Evolutionary conservation across 2,113 vertebrate genomes (phyloP).

Genomic region (Pteronura brasiliensis): DNA sequence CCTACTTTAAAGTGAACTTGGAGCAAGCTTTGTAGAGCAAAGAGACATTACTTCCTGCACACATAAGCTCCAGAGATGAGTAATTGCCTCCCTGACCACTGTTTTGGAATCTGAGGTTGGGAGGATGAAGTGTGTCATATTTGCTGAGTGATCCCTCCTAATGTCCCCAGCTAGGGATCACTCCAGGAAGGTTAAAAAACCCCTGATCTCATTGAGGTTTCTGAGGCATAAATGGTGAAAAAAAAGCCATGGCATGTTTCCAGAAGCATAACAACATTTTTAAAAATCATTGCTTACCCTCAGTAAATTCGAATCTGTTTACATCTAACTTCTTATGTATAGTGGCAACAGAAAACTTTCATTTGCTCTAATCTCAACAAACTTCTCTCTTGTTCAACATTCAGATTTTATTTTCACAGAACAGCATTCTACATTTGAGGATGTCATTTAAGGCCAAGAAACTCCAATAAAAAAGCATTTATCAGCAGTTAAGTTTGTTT

Average conservation of each 20-base stretch:
- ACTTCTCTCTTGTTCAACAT: conserved; percentile 66
- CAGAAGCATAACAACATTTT: conserved; percentile 72
- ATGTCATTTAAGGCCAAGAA: conserved; percentile 79
- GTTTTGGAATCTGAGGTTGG: neutral
- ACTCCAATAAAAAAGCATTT: conserved; percentile 78
- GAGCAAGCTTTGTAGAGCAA: neutral
- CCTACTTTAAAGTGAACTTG: neutral
- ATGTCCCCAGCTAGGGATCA: neutral
- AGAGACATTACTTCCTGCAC: neutral
- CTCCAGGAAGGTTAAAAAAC: neutral
- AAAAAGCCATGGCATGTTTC: conserved; percentile 67
- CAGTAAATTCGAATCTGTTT: conserved; percentile 73
- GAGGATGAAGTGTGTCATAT: neutral
- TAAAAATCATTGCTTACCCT: conserved; percentile 76
- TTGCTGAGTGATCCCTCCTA: neutral
- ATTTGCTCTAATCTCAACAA: conserved; percentile 63
- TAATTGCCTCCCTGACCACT: neutral
- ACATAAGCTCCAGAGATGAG: neutral
- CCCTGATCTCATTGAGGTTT: conserved; percentile 15
- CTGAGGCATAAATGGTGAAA: conserved; percentile 57
- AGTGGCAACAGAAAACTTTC: conserved; percentile 66
- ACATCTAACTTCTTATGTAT: conserved; percentile 66
- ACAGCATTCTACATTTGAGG: conserved; percentile 62
- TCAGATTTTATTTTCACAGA: conserved; percentile 75
- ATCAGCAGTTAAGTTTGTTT: conserved; percentile 84